Base-by-base conservation (phyloP, 2,113 vertebrate species). In the Salvelinus namaycush region DNA sequence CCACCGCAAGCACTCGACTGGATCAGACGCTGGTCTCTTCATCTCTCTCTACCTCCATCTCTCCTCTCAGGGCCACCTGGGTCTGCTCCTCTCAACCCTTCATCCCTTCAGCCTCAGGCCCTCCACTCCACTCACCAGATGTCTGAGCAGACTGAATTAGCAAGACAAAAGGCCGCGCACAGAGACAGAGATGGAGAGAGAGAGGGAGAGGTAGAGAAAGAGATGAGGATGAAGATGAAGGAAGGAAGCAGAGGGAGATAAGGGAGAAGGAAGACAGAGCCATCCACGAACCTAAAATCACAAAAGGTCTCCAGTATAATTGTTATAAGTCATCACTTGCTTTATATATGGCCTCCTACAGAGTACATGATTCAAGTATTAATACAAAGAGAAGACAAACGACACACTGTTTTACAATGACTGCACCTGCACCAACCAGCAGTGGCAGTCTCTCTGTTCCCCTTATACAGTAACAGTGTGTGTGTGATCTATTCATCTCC, bases 401-500 rank as follows among this genome's bases (percentile, higher is more conserved):
- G 70, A 67, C 27, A 67, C 51, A 54, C 51, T 54, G 51, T 54
- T 16, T 18, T 1, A 18, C 51, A 54, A 54, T 16, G 51, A 54
- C 51, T 54, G 16, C 16, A 14, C 51, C 51, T 16, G 14, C 51
- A 54, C 16, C 3, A 44, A 9, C 9, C 39, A 44, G 39, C 39
- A 44, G 9, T 44, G 39, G 39, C 39, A 44, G 39, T 44, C 39
- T 44, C 39, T 44, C 39, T 54, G 51, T 54, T 54, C 51, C 13
- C 51, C 51, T 18, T 54, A 16, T 18, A 14, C 12, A 54, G 12
- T 44, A 44, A 4, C 65, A 6, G 4, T 24, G n/a, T 49, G 70
- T 72, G 70, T 59, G 48, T 72, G 48, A 57, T 72, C 48, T 59
- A 57, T 72, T 59, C 24, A 59, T 72, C 49, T 72, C 51, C 49